Conservation (phyloP, 2,113 vertebrate genomes). For the Axis porcinus region DNA sequence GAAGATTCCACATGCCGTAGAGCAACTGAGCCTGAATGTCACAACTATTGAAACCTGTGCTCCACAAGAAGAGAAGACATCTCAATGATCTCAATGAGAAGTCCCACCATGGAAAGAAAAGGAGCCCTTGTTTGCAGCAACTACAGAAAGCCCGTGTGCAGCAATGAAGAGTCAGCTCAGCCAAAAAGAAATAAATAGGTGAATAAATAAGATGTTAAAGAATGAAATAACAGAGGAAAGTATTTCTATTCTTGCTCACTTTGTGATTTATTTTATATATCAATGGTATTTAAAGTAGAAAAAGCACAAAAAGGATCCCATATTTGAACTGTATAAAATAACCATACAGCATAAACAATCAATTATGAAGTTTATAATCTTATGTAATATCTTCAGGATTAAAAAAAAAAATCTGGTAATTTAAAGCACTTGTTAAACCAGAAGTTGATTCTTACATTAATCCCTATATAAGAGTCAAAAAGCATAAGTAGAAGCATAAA, state of each 20-base stretch:
- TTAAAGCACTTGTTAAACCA: slow-evolving; percentile 2
- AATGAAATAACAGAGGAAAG: neutral
- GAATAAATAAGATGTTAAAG: neutral
- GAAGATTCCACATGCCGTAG: neutral
- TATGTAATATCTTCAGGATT: neutral
- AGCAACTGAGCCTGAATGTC: neutral
- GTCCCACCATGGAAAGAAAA: neutral
- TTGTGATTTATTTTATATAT: neutral
- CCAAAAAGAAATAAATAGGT: neutral
- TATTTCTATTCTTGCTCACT: neutral
- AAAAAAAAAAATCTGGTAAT: neutral
- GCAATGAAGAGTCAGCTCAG: neutral
- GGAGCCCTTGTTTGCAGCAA: neutral
- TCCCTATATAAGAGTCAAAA: neutral
- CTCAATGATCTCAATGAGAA: neutral
- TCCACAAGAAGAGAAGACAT: neutral
- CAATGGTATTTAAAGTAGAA: neutral
- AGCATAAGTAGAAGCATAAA: neutral
- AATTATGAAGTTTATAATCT: neutral
- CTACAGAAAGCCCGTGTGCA: neutral
- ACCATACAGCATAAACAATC: neutral
- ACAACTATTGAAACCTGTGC: neutral
- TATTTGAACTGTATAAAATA: neutral
- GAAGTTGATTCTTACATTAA: neutral
- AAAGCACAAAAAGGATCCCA: neutral